Evolutionary conservation across 2,888 invertebrate species (phyloP), one percentile per base, ranked within the genome.

Genomic region (Andrena trimmerana): DNA sequence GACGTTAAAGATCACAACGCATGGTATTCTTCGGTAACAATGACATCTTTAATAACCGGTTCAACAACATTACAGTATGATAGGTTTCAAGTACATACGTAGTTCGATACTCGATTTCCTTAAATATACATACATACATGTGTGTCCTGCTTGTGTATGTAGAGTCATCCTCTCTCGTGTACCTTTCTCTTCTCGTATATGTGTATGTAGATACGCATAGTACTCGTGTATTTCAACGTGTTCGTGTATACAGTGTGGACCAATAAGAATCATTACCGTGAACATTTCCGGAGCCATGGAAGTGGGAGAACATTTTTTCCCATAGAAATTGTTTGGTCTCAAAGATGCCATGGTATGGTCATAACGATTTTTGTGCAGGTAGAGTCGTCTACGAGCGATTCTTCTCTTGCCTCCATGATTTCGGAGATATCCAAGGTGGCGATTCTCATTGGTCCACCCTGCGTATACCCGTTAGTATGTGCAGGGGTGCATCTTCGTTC

Each of bases 31-130:
- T 94, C 92, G 91, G 93, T 94, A 94, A 94, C 94, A 94, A 94
- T 93, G 93, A 93, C 92, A 93, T 94, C 90, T 94, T 94, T 94
- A 94, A 94, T 94, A 94, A 94, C 92, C 92, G 91, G 90, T 93
- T 93, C 92, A 94, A 94, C 94, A 93, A 94, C 91, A 85, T 92
- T 92, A 93, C 92, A 92, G 88, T 90, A 87, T 91, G 88, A 91
- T 91, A 90, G 86, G 84, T 87, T 86, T 88, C 87, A 90, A 84
- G 83, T 89, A 87, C 81, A 85, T 85, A 79, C 85, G 81, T 88
- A 89, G 71, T 87, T 91, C 90, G 88, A 90, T 91, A 92, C 84
- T 91, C 90, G 90, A 84, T 89, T 90, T 90, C 89, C 88, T 91
- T 92, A 92, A 90, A 92, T 92, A 93, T 93, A 92, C 91, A 93